These are phyloP conservation scores for Lacanobia oleracea DNA, from an alignment of 2,888 invertebrate species.

Conservation along the genomic window DNA sequence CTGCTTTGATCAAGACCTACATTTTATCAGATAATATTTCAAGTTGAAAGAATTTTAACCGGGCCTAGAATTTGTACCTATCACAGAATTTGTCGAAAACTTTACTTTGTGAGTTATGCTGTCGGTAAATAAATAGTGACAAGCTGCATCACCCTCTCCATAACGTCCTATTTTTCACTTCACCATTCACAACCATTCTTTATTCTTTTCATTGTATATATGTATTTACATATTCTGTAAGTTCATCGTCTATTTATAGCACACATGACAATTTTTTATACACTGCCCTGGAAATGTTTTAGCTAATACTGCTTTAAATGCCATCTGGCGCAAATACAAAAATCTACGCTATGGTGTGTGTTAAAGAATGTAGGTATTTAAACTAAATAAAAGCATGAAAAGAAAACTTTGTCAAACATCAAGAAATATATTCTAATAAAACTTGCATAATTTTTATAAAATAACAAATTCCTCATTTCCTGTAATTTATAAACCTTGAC, in stretches of 20 bases:
- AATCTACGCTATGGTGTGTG: slow-evolving; percentile 32
- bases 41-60: background rate
- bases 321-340: slow-evolving; percentile 45
- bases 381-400: slow-evolving; percentile 20
- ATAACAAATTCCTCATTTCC: slow-evolving; percentile 40
- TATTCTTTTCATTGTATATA: slow-evolving; percentile 50
- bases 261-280: slow-evolving; percentile 31
- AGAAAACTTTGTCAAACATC: slow-evolving; percentile 24
- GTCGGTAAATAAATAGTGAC: slow-evolving; percentile 47
- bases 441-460: slow-evolving; percentile 14
- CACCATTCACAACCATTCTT: slow-evolving; percentile 65
- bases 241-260: slow-evolving; percentile 10
- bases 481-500: slow-evolving; percentile 32
- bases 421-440: slow-evolving; percentile 21
- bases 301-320: slow-evolving; percentile 68
- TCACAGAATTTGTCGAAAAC: slow-evolving; percentile 12
- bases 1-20: background rate
- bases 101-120: slow-evolving; percentile 6
- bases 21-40: slow-evolving; percentile 3
- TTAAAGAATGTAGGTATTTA: slow-evolving; percentile 27
- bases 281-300: slow-evolving; percentile 58
- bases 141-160: slow-evolving; percentile 33
- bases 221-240: slow-evolving; percentile 39
- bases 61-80: background rate
- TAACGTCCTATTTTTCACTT: slow-evolving; percentile 39